phyloP scores from a whole-genome alignment of 1,140 invertebrate species.

The Chironomus tepperi region DNA sequence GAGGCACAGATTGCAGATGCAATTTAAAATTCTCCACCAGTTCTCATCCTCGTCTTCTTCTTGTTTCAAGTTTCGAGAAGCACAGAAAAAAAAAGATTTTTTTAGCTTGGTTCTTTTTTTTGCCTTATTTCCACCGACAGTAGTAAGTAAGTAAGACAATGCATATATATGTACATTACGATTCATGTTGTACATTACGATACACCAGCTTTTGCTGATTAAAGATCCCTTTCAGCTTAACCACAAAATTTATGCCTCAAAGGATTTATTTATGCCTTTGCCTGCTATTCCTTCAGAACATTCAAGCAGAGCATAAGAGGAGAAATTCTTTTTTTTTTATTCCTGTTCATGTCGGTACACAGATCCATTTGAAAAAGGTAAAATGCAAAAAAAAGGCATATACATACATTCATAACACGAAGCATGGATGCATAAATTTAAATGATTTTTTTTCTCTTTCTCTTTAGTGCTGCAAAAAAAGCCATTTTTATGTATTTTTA shows the following conservation, averaged over 20 bases:
- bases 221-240: slow-evolving; percentile 12
- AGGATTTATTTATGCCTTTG: slow-evolving; percentile 3
- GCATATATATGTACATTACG: background rate
- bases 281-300: background rate
- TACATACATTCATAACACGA: background rate
- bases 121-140: background rate
- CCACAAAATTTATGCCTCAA: slow-evolving; percentile 12
- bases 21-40: slow-evolving; percentile 8
- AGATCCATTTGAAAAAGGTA: background rate
- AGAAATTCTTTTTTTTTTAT: too few relatives aligned
- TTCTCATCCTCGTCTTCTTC: background rate
- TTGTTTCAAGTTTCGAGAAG: background rate
- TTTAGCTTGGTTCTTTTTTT: background rate
- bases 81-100: background rate
- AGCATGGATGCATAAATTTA: slow-evolving; percentile 2
- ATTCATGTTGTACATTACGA: background rate
- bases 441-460: slow-evolving; percentile 4
- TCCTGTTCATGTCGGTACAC: background rate
- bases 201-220: slow-evolving; percentile 12
- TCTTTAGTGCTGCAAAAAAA: background rate
- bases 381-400: background rate
- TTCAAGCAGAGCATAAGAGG: background rate
- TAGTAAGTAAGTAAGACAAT: background rate
- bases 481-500: slow-evolving; percentile 14
- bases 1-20: background rate